Evolutionary conservation across 2,888 invertebrate genomes (phyloP).

Genomic region (Acronicta alni): DNA sequence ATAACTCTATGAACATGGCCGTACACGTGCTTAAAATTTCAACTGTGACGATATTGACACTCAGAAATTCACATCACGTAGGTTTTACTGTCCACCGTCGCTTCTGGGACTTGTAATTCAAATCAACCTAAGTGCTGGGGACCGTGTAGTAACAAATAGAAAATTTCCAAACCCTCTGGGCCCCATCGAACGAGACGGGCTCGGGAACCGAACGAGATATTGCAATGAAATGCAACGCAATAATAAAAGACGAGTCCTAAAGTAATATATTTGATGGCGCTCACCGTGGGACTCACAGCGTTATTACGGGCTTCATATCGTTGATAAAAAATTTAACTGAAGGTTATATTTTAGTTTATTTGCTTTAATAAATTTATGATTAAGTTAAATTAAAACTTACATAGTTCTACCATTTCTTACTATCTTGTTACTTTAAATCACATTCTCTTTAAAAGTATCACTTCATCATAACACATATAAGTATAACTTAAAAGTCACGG

Average conservation of each 20-base stretch:
- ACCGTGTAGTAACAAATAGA: constrained; percentile 53
- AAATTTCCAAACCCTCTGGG: constrained; percentile 56
- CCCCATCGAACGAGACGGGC: constrained; percentile 30
- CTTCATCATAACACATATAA: too few relatives aligned
- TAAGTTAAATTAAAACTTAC: too few relatives aligned
- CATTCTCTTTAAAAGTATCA: too few relatives aligned
- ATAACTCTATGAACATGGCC: constrained; percentile 31
- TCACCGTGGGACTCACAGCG: constrained; percentile 23
- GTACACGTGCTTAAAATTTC: constrained; percentile 46
- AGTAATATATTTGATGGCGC: constrained; percentile 40
- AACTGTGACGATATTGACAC: constrained; percentile 44
- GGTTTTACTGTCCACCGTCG: constrained; percentile 60
- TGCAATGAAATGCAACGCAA: constrained; percentile 55
- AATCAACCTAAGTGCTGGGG: constrained; percentile 68
- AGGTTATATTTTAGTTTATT: constrained; percentile 6
- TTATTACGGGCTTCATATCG: neutral
- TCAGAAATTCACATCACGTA: constrained; percentile 66
- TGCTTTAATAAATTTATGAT: constrained; percentile 1
- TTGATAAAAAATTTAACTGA: constrained; percentile 20
- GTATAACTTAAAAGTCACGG: constrained; percentile 15
- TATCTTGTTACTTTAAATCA: too few relatives aligned
- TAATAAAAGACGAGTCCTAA: constrained; percentile 44
- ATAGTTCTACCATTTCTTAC: too few relatives aligned
- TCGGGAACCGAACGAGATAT: constrained; percentile 39
- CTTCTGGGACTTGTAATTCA: constrained; percentile 66